Percentiles rank a stretch among this genome's conserved stretches.
Evolutionary conservation across 2,888 invertebrate genomes (phyloP).

Genomic region (Spisula solida): DNA sequence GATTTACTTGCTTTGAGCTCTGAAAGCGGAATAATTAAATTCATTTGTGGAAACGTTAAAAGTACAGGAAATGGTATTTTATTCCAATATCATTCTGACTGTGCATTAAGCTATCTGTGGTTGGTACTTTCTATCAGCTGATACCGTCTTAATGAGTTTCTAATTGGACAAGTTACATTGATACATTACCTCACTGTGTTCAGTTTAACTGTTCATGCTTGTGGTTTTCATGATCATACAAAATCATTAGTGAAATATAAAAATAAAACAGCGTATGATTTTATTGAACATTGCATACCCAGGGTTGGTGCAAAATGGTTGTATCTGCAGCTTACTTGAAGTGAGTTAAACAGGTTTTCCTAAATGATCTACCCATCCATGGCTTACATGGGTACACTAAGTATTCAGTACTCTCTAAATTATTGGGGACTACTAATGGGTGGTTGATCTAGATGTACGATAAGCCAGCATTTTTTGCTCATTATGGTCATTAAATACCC

Average conservation of each 20-base stretch:
- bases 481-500: constrained; percentile 43
- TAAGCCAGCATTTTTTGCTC: constrained; percentile 30
- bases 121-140: not conserved
- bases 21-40: too few species aligned
- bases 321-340: not conserved
- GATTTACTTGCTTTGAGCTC: too few species aligned
- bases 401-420: constrained; percentile 1
- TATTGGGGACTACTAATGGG: not conserved
- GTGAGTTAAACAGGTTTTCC: not conserved
- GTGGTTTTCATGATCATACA: not conserved
- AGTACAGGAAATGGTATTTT: too few species aligned
- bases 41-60: too few species aligned
- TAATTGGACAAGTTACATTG: not conserved
- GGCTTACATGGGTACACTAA: not conserved
- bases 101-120: not conserved
- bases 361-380: not conserved
- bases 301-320: not conserved
- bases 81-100: not conserved
- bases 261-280: not conserved
- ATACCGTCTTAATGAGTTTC: not conserved
- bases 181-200: not conserved
- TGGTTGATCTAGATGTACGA: constrained; percentile 15
- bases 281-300: not conserved
- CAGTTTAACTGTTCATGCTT: not conserved
- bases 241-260: not conserved